Conservation (phyloP, 2,888 invertebrate species). For the Zygothrica quintamaculata region DNA sequence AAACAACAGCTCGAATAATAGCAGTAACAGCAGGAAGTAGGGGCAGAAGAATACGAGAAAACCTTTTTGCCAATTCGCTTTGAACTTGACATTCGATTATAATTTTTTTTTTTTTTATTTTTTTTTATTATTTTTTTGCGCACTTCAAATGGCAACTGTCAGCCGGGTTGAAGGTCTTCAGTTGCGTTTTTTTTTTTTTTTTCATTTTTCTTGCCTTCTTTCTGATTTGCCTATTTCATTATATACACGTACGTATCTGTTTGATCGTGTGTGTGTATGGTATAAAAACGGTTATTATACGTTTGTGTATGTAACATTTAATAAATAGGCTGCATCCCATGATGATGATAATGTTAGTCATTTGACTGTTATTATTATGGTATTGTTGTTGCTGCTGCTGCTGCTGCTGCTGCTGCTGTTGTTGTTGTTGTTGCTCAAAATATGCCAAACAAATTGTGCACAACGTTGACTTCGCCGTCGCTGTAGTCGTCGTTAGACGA, state of each 20-base stretch:
- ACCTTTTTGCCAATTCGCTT: conserved; percentile 59
- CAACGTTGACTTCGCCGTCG: conserved; percentile 7
- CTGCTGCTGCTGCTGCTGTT: conserved; percentile 9
- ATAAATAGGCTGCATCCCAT: conserved; percentile 47
- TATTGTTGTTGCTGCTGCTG: conserved; percentile 9
- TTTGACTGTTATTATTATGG: conserved; percentile 36
- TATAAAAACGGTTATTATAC: background rate
- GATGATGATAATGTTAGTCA: conserved; percentile 56
- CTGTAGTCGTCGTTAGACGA: too few relatives aligned
- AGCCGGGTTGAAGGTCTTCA: conserved; percentile 63
- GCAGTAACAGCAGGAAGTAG: conserved; percentile 11
- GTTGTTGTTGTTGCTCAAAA: conserved; percentile 15
- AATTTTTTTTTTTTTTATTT: too few relatives aligned
- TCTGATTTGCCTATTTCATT: background rate
- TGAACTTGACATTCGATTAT: conserved; percentile 75
- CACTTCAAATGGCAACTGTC: conserved; percentile 34
- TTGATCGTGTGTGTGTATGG: conserved; percentile 1
- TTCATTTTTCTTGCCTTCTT: background rate
- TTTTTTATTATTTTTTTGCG: too few relatives aligned
- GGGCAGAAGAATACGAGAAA: conserved; percentile 11
- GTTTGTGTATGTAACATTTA: conserved; percentile 12
- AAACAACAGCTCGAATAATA: conserved; percentile 19
- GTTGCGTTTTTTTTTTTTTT: conserved; percentile 4
- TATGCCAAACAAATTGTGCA: conserved; percentile 34
- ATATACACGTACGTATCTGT: conserved; percentile 1